Evolutionary conservation across 2,888 invertebrate genomes (phyloP).

Genomic region (Fragum fragum): DNA sequence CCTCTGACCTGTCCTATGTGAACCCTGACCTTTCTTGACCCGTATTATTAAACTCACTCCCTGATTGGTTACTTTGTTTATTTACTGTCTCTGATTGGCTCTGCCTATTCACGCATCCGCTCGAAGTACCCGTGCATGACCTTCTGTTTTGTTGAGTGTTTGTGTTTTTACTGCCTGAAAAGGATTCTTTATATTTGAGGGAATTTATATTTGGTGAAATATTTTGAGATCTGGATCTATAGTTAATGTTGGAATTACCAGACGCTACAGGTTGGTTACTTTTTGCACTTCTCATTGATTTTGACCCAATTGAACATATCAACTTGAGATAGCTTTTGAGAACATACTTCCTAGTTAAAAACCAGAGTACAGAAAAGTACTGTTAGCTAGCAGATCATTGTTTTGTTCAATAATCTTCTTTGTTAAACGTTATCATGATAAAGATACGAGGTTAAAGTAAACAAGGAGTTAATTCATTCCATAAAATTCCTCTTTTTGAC

Average conservation of each 20-base stretch:
- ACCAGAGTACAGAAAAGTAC: too few species aligned
- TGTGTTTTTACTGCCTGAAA: constrained; percentile 10
- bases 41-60: neutral
- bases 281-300: neutral
- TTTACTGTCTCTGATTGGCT: neutral
- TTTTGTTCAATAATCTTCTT: too few species aligned
- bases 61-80: neutral
- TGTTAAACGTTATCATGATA: too few species aligned
- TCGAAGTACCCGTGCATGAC: neutral
- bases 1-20: constrained; percentile 14
- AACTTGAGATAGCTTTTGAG: neutral
- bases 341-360: too few species aligned
- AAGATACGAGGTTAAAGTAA: too few species aligned
- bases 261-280: neutral
- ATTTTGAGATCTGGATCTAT: neutral
- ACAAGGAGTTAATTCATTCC: too few species aligned
- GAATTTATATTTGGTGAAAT: constrained; percentile 7
- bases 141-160: neutral
- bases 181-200: neutral
- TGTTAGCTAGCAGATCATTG: too few species aligned
- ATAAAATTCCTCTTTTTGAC: too few species aligned
- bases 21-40: neutral
- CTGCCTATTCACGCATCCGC: neutral
- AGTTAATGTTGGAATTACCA: neutral
- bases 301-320: constrained; percentile 3